A percentile compares a stretch with the other conserved stretches of the same genome.
phyloP scores from a whole-genome alignment of 2,113 vertebrate genomes.

The Apteryx mantelli region DNA sequence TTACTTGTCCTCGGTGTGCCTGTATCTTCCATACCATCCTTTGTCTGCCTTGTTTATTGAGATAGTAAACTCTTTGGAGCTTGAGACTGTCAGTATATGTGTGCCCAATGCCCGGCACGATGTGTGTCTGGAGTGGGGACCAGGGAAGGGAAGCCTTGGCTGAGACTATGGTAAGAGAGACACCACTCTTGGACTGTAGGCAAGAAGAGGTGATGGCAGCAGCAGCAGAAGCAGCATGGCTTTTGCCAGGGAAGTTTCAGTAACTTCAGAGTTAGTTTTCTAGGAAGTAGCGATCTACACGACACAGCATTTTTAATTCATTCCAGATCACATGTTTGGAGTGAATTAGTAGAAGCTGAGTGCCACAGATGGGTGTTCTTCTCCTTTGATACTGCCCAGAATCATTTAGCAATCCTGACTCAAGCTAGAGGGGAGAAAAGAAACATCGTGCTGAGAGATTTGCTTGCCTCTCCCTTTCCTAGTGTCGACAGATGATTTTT shows the following conservation, averaged over 20 bases:
- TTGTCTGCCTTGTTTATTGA: background rate
- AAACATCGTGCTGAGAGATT: background rate
- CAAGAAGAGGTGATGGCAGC: background rate
- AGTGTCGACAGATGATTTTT: background rate
- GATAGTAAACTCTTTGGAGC: background rate
- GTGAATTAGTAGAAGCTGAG: background rate
- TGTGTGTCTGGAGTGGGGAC: background rate
- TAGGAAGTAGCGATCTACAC: background rate
- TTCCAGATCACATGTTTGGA: background rate
- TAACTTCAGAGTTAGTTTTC: conserved; percentile 11
- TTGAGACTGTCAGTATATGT: background rate
- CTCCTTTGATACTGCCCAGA: conserved; percentile 27
- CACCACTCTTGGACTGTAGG: background rate
- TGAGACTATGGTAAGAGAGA: background rate
- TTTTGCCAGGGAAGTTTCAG: conserved; percentile 9
- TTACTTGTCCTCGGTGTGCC: background rate
- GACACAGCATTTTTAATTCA: background rate
- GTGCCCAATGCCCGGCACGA: background rate
- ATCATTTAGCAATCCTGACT: background rate
- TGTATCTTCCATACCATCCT: background rate
- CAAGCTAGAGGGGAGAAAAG: background rate
- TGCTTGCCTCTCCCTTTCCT: background rate
- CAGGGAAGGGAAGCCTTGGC: background rate
- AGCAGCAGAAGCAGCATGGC: background rate
- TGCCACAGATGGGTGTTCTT: accelerated